Conservation (phyloP, 30 jellyfish, hydroid and myxozoan species). For the Rhopilema esculentum region DNA sequence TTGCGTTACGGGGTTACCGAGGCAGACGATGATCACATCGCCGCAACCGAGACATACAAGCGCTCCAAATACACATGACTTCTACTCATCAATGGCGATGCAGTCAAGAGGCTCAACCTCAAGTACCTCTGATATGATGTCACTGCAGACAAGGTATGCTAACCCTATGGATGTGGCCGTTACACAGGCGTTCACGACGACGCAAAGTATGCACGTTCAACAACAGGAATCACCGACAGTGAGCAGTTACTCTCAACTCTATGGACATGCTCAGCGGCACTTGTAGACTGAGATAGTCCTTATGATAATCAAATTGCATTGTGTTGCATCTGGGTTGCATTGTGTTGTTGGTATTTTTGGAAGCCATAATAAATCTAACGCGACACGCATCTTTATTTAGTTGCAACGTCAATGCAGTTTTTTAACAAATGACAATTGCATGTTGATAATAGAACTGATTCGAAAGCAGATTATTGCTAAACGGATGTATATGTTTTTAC, state of each 20-base stretch:
- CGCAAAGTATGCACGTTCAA: conserved; percentile 84
- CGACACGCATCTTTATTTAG: background rate
- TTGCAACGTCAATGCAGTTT: background rate
- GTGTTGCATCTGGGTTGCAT: too few species aligned
- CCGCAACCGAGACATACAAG: conserved; percentile 79
- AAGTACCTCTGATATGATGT: conserved; percentile 80
- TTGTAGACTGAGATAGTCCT: conserved; percentile 21
- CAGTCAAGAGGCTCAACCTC: conserved; percentile 76
- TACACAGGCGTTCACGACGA: conserved; percentile 80
- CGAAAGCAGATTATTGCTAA: background rate
- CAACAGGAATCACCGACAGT: conserved; percentile 71
- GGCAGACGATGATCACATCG: conserved; percentile 92
- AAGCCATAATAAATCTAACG: background rate
- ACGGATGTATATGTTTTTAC: conserved; percentile 70
- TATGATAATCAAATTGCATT: background rate
- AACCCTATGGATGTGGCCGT: conserved; percentile 86
- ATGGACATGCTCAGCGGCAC: conserved; percentile 83
- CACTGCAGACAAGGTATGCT: conserved; percentile 75
- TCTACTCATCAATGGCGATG: conserved; percentile 89
- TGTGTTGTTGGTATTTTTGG: conserved; percentile 36
- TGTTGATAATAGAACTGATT: background rate
- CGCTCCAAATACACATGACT: conserved; percentile 79
- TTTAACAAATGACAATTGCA: background rate
- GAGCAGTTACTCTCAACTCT: conserved; percentile 77
- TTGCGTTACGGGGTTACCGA: conserved; percentile 69